A percentile compares a stretch with the other conserved stretches of the same genome.
phyloP scores from a whole-genome alignment of 2,113 vertebrate genomes.

The Rhipidura dahli region DNA sequence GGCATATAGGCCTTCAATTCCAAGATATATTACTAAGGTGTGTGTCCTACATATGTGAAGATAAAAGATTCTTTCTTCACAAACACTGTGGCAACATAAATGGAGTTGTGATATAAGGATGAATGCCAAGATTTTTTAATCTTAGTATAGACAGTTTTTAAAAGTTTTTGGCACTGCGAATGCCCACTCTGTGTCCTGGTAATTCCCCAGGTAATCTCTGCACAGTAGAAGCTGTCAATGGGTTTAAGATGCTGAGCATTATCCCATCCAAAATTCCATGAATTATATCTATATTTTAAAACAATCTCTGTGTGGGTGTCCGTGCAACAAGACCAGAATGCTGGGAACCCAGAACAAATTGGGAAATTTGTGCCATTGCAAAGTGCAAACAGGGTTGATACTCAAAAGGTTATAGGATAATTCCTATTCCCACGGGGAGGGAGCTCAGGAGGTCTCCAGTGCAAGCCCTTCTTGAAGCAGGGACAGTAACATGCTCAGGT shows the following conservation, averaged over 20 bases:
- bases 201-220: neutral
- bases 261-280: neutral
- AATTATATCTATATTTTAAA: neutral
- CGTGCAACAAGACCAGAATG: neutral
- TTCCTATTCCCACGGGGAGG: neutral
- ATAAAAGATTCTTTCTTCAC: neutral
- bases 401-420: neutral
- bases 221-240: neutral
- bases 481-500: neutral
- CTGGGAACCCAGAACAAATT: neutral
- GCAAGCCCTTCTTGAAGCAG: neutral
- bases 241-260: neutral
- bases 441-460: neutral
- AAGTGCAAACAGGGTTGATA: neutral
- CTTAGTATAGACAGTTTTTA: neutral
- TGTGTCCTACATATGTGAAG: neutral
- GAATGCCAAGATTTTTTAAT: neutral
- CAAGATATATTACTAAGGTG: neutral
- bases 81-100: neutral
- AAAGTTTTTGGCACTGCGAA: neutral
- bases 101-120: neutral
- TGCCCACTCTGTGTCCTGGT: no score
- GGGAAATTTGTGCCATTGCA: neutral
- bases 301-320: neutral
- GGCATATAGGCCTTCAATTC: neutral